Evolutionary conservation across 2,888 invertebrate genomes (phyloP).

Genomic region (Noctuana brunneofusca): DNA sequence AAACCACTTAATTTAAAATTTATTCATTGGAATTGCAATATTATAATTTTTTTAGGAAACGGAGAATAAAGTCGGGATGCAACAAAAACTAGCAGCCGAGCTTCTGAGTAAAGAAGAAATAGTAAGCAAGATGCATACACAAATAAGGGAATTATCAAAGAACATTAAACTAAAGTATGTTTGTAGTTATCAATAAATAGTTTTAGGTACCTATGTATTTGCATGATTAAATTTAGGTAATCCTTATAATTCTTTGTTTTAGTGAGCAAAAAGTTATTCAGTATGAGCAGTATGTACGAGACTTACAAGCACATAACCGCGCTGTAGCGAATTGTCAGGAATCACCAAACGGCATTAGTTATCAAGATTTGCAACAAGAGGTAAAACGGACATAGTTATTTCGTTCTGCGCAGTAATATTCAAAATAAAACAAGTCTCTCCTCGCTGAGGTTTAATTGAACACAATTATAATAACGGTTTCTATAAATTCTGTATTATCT

Average conservation of each 20-base stretch:
- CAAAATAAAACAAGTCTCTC: too few species aligned
- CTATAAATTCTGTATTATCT: neutral
- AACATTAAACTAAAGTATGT: conserved; percentile 71
- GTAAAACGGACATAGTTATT: conserved; percentile 43
- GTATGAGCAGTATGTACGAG: conserved; percentile 69
- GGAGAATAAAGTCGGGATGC: conserved; percentile 71
- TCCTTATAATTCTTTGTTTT: conserved; percentile 38
- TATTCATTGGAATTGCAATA: neutral
- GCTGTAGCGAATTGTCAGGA: conserved; percentile 57
- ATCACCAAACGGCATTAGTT: conserved; percentile 55
- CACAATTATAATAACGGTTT: neutral
- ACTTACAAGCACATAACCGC: conserved; percentile 62
- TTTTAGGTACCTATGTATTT: neutral
- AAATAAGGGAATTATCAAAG: conserved; percentile 71
- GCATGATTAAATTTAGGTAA: neutral
- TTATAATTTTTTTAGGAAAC: conserved; percentile 56
- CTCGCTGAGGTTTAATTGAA: too few species aligned
- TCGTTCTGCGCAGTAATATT: neutral
- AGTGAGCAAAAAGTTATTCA: conserved; percentile 77
- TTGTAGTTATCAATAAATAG: neutral
- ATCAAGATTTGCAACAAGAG: conserved; percentile 71
- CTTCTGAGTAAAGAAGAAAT: conserved; percentile 74
- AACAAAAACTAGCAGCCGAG: conserved; percentile 77
- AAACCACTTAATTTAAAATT: neutral
- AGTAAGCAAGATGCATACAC: conserved; percentile 69